Evolutionary conservation across 1,140 invertebrate species (phyloP), one percentile per base, ranked within the genome.

Genomic region (Cyphomyrmex costatus): DNA sequence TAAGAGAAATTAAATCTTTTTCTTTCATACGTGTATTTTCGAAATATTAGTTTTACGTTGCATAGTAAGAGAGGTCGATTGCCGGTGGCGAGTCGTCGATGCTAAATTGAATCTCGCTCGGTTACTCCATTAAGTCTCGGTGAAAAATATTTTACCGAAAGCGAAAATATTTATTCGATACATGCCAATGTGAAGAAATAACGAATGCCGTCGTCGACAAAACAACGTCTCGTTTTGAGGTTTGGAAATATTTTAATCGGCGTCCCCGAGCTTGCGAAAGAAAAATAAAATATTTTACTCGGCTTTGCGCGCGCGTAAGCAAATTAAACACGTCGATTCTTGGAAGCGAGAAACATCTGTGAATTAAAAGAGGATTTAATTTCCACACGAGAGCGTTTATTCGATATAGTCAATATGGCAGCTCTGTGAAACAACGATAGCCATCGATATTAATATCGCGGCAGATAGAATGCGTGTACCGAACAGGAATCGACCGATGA

Each of bases 291-390:
- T 49, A 60, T 74, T 60, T 58, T 24, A 27, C 10, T 14, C 1
- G 16, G 51, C 12, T 73, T 60, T 58, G 33, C 49, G 24, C n/a
- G 19, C 6, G 51, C 30, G 36, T 73, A 60, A 83, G 36, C 68
- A 56, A 70, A 80, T 70, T 70, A 80, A 80, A 71, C 36, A 53
- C 51, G 24, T 53, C 53, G 79, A 82, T 82, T 71, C 79, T 82
- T 82, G 79, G 51, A 46, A 60, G 66, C 79, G 79, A 82, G 79
- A 73, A 73, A 82, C 79, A 73, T 82, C 79, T 82, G 66, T 66
- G 36, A 82, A 58, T 82, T 73, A 82, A 83, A 83, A 49, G 42
- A 56, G 87, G 66, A 89, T 89, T 78, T 82, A 88, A 86, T 89
- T 89, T 85, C 87, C 71, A 36, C 36, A 10, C 65, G 65, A 82